A percentile compares a stretch with the other conserved stretches of the same genome.
Conservation (phyloP, 2,113 vertebrate genomes). For the Syngnathus typhle region DNA sequence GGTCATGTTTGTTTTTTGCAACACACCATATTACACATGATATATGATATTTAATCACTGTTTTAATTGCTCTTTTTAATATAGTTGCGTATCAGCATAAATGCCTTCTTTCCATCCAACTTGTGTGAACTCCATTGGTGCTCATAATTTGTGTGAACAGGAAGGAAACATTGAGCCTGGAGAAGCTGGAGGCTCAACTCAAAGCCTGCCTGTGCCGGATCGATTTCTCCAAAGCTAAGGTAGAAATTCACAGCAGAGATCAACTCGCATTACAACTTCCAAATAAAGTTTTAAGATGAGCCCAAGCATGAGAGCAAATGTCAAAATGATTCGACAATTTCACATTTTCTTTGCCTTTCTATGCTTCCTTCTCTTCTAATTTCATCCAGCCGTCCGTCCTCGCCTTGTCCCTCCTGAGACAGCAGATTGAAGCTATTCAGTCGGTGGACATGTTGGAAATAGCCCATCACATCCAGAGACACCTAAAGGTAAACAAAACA, state of each 20-base stretch:
- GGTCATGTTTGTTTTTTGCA: background rate
- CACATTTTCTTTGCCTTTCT: background rate
- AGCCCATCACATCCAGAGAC: slow-evolving; percentile 81
- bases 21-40: background rate
- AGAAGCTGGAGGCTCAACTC: slow-evolving; percentile 93
- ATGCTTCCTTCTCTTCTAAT: background rate
- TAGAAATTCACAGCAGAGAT: slow-evolving; percentile 52
- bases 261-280: background rate
- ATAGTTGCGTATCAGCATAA: background rate
- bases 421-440: slow-evolving; percentile 83
- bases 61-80: background rate
- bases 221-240: slow-evolving; percentile 95
- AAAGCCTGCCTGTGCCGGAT: slow-evolving; percentile 94
- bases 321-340: background rate
- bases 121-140: background rate
- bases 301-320: background rate
- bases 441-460: slow-evolving; percentile 86
- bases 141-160: slow-evolving; percentile 54
- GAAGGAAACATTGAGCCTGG: slow-evolving; percentile 82
- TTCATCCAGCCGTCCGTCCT: slow-evolving; percentile 83
- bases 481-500: slow-evolving; percentile 61
- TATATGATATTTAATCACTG: too few species aligned
- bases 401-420: slow-evolving; percentile 88
- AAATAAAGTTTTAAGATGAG: background rate
- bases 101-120: background rate